phyloP scores from a whole-genome alignment of 2,888 invertebrate species.

The Oligia strigilis region DNA sequence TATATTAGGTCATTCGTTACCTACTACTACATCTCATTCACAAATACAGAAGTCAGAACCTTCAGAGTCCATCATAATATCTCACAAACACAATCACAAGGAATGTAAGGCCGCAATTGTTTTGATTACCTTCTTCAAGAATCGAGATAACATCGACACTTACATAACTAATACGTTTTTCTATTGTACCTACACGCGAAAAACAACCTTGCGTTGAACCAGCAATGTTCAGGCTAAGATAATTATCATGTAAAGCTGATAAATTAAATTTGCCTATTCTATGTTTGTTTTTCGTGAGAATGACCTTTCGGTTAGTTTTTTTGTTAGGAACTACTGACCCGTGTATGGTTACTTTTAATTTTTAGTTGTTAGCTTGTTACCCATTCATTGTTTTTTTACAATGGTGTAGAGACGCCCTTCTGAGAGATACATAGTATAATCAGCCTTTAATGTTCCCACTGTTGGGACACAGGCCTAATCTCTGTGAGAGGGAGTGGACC shows the following conservation, averaged over 20 bases:
- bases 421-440: not conserved
- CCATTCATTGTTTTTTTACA: slow-evolving; percentile 61
- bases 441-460: not conserved
- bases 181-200: slow-evolving; percentile 65
- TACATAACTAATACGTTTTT: slow-evolving; percentile 65
- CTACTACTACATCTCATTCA: not conserved
- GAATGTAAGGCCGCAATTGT: slow-evolving; percentile 59
- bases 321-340: slow-evolving; percentile 56
- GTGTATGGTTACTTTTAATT: slow-evolving; percentile 48
- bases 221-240: slow-evolving; percentile 62
- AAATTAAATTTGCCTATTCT: slow-evolving; percentile 42
- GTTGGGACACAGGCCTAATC: not conserved
- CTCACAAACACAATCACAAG: slow-evolving; percentile 51
- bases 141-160: slow-evolving; percentile 56
- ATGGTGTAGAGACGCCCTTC: slow-evolving; percentile 53
- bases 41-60: slow-evolving; percentile 29
- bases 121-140: slow-evolving; percentile 50
- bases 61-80: slow-evolving; percentile 45
- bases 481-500: too few relatives aligned
- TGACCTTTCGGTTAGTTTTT: slow-evolving; percentile 51
- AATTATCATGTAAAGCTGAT: slow-evolving; percentile 40
- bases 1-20: not conserved
- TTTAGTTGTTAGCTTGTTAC: slow-evolving; percentile 26
- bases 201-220: slow-evolving; percentile 65
- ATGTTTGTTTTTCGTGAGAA: slow-evolving; percentile 66